Base-by-base conservation (phyloP, 2,888 invertebrate genomes). In the Drosophila colorata region DNA sequence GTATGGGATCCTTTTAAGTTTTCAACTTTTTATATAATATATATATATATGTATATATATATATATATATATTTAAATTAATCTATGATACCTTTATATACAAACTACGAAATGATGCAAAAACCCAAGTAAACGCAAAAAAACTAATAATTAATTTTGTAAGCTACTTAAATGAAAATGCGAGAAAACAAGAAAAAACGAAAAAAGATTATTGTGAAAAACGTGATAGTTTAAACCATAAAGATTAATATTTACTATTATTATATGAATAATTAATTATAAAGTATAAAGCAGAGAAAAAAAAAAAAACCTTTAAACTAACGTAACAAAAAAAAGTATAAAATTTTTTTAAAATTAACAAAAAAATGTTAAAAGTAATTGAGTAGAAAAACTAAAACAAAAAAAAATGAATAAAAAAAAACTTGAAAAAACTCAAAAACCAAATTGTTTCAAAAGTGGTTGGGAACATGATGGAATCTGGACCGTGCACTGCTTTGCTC, bases 151-250 rank as follows among this genome's bases (percentile, higher is more conserved):
- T 58, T 81, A 82, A 78, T 69, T 78, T 82, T 87, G 73, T 85
- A 85, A 85, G 87, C 74, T 74, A 85, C 82, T 82, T 87, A 80
- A 82, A 80, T 82, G 81, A 46, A 83, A 76, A 78, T 67, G 59
- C 76, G 55, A 73, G 70, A 73, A 61, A 74, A 49, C 47, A 60
- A 68, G 53, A 53, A 52, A 55, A 68, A 68, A 59, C 47, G 55
- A 67, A 82, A 87, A 80, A 68, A 59, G 63, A 78, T 85, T 72
- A 82, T 82, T 82, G 80, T 85, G 80, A 85, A 87, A 86, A 86
- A 80, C 87, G 86, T 86, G 86, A 86, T 86, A 86, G 86, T 80
- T 88, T 86, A 88, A 87, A 88, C 88, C 81, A 86, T 86, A 88
- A 88, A 88, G 79, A 80, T 87, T 85, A 85, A 85, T 85, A 85